phyloP scores from a whole-genome alignment of 2,888 invertebrate species.

The Drosophila kanekoi region DNA sequence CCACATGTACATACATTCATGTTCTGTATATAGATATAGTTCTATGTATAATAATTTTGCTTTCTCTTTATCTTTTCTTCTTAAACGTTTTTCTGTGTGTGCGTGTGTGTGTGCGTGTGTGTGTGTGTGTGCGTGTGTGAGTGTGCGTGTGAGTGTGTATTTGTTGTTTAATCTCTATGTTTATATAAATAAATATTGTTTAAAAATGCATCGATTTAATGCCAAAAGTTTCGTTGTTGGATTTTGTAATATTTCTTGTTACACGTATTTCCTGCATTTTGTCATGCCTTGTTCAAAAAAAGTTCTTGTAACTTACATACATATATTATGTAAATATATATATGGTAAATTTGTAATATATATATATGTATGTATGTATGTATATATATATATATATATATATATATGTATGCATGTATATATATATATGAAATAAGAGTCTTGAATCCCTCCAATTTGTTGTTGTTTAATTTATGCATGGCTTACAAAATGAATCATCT shows the following conservation, averaged over 20 bases:
- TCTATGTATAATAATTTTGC: constrained; percentile 49
- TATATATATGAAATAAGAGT: constrained; percentile 82
- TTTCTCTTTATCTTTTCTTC: constrained; percentile 7
- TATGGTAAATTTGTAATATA: constrained; percentile 41
- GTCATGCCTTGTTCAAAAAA: constrained; percentile 54
- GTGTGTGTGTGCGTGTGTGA: constrained; percentile 27
- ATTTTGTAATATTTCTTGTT: constrained; percentile 78
- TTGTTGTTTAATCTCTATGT: constrained; percentile 43
- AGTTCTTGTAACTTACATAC: constrained; percentile 25
- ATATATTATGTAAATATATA: constrained; percentile 51
- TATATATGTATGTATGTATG: constrained; percentile 24
- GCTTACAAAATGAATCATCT: constrained; percentile 44
- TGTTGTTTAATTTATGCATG: constrained; percentile 42
- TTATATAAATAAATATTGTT: constrained; percentile 67
- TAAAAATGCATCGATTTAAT: constrained; percentile 77
- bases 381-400: constrained; percentile 13
- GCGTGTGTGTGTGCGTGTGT: constrained; percentile 21
- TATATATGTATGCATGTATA: constrained; percentile 50
- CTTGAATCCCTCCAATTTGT: constrained; percentile 84
- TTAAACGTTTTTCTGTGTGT: constrained; percentile 7
- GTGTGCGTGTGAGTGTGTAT: constrained; percentile 33
- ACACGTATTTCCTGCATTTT: constrained; percentile 76
- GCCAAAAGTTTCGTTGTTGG: constrained; percentile 80
- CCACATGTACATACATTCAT: constrained; percentile 80
- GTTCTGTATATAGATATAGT: constrained; percentile 62